Base-by-base conservation (phyloP, 1,140 invertebrate species). In the Protaetia brevitarsis region DNA sequence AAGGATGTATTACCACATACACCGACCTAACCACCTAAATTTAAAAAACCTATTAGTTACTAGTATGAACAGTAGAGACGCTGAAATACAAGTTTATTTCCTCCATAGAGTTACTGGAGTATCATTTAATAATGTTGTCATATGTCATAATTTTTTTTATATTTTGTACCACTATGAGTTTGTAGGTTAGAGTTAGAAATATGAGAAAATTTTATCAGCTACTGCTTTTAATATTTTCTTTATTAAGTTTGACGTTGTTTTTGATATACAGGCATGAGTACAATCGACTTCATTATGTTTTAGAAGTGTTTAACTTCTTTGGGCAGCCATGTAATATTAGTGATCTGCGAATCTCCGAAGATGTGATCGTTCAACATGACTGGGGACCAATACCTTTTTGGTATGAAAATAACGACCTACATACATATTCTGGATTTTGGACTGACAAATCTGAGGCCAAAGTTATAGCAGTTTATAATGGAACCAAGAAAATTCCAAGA, bases 121-220 rank as follows among this genome's bases (percentile, higher is more conserved):
- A n/a, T n/a, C n/a, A n/a, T n/a, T n/a, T n/a, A n/a, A n/a, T n/a
- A n/a, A n/a, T n/a, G n/a, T n/a, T n/a, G n/a, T n/a, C n/a, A n/a
- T n/a, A n/a, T n/a, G n/a, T n/a, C n/a, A n/a, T n/a, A n/a, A n/a
- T n/a, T n/a, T n/a, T n/a, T n/a, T n/a, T n/a, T n/a, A n/a, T n/a
- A n/a, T n/a, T n/a, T n/a, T n/a, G n/a, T n/a, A n/a, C n/a, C n/a
- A n/a, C n/a, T n/a, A n/a, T n/a, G n/a, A n/a, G n/a, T n/a, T n/a
- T n/a, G 2, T 8, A 51, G 19, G 7, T 23, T 16, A 51, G 26
- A 63, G 69, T 62, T 65, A 2, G 26, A 51, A 19, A 2, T 51
- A 92, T 91, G 89, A 86, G 83, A 77, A 91, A 90, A 79, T 91
- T 90, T 76, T 87, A 90, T 69, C 89, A 90, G 77, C 81, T 90